Conservation (phyloP, 2,797 vertebrate species). For the Rhodeus uyekii region DNA sequence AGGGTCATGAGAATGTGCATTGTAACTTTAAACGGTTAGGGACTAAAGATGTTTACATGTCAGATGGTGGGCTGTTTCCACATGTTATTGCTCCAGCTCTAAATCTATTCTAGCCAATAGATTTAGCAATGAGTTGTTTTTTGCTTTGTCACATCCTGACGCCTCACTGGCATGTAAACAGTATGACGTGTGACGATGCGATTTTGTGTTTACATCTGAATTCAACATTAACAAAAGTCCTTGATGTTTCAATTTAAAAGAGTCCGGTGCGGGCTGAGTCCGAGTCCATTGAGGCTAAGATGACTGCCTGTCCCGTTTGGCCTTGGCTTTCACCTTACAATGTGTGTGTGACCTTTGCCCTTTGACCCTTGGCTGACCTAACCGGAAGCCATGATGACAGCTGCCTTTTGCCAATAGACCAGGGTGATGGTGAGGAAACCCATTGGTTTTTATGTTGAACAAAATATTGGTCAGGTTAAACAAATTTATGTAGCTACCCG, state of each 20-base stretch:
- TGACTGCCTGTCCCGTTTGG: slow-evolving; percentile 99
- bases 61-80: slow-evolving; percentile 12
- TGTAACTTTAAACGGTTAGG: slow-evolving; percentile 23
- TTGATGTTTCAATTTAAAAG: slow-evolving; percentile 99
- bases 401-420: slow-evolving; percentile 99
- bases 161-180: slow-evolving; percentile 64
- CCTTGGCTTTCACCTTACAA: slow-evolving; percentile 99
- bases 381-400: slow-evolving; percentile 99
- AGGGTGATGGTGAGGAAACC: slow-evolving; percentile 99
- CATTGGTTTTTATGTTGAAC: slow-evolving; percentile 87
- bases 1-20: slow-evolving; percentile 17
- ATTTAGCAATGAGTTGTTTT: slow-evolving; percentile 3
- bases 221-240: slow-evolving; percentile 99
- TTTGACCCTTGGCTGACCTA: slow-evolving; percentile 99
- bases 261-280: slow-evolving; percentile 99
- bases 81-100: neutral
- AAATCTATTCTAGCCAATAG: slow-evolving; percentile 15
- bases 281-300: slow-evolving; percentile 99
- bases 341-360: slow-evolving; percentile 99
- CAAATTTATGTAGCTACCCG: slow-evolving; percentile 57
- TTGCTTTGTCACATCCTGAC: slow-evolving; percentile 13
- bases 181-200: slow-evolving; percentile 67
- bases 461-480: slow-evolving; percentile 69
- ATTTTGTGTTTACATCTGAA: slow-evolving; percentile 77
- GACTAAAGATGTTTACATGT: slow-evolving; percentile 54